Evolutionary conservation across 2,797 vertebrate species (phyloP), one percentile per base, ranked within the genome.

Genomic region (Myripristis jacobus): DNA sequence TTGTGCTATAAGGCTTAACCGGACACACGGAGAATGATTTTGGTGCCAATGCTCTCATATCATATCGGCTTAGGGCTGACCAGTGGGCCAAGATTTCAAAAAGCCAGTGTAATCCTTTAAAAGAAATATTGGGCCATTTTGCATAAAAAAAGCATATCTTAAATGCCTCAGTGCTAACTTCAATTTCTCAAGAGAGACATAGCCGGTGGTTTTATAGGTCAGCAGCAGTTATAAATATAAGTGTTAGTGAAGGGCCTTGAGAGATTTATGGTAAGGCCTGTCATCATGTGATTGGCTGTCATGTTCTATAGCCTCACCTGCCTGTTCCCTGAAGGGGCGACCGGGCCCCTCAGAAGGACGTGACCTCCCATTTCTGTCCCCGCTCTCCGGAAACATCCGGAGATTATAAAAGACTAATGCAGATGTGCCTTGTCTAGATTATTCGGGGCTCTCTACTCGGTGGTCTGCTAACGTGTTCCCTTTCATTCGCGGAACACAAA

Each of bases 221-320:
- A 79, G 47, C 56, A 54, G 44, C 11, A 36, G 31, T 75, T 82
- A 71, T 87, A 82, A 87, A 89, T 81, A 77, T 81, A 46, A 70
- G 54, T n/a, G 47, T 62, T 50, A 66, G 59, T 73, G 19, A 77
- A 68, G 43, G 57, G 58, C 43, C 77, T 70, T 31, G 58, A 41
- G 70, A 82, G 73, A 81, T 79, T 74, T 70, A 77, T 75, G 52
- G 34, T 36, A 44, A 69, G 70, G 66, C 65, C 54, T 79, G 62
- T 64, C 73, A 38, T 57, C 48, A 29, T 70, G 52, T 85, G 85
- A 90, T 77, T 62, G 64, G 75, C 76, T 83, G 77, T 85, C 85
- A 75, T 87, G 80, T 80, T 83, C 54, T 65, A 18, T 87, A 73
- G 60, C 41, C 29, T 67, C 80, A 85, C 82, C 83, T 82, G 75